Evolutionary conservation across 1,140 invertebrate genomes (phyloP).

Genomic region (Hylaeus anthracinus): DNA sequence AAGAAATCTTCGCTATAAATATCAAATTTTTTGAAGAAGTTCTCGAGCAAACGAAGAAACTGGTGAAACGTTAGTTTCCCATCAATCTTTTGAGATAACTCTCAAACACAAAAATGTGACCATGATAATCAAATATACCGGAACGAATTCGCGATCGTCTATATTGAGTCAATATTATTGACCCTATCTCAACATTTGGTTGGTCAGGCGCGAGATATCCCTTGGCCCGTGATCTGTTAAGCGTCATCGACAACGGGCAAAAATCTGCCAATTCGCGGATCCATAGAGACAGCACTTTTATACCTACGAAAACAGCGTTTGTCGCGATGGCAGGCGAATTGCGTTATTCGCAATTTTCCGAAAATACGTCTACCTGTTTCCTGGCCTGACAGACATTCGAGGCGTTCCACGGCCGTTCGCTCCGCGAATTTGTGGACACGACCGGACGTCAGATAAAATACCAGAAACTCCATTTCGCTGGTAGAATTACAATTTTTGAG

Average conservation of each 20-base stretch:
- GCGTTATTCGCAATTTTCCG: conserved; percentile 61
- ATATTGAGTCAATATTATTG: too few relatives aligned
- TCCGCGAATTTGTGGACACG: conserved; percentile 29
- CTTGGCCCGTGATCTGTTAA: not conserved
- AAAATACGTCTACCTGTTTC: conserved; percentile 6
- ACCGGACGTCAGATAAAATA: conserved; percentile 32
- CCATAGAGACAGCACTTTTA: not conserved
- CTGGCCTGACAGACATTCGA: conserved; percentile 52
- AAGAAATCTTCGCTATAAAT: too few relatives aligned
- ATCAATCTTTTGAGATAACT: too few relatives aligned
- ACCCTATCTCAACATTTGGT: too few relatives aligned
- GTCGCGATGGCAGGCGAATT: not conserved
- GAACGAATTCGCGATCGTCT: too few relatives aligned
- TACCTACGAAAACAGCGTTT: not conserved
- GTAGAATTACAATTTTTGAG: conserved; percentile 35
- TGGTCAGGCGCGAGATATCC: not conserved
- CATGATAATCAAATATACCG: too few relatives aligned
- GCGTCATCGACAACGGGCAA: not conserved
- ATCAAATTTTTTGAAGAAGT: too few relatives aligned
- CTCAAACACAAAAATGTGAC: too few relatives aligned
- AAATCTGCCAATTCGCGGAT: not conserved
- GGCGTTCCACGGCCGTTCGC: conserved; percentile 19
- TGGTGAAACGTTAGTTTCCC: too few relatives aligned
- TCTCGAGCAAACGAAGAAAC: too few relatives aligned
- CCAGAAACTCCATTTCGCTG: conserved; percentile 20